Percentiles rank a stretch among this genome's conserved stretches.
Evolutionary conservation across 2,113 vertebrate genomes (phyloP).

Genomic region (Etia nguti): DNA sequence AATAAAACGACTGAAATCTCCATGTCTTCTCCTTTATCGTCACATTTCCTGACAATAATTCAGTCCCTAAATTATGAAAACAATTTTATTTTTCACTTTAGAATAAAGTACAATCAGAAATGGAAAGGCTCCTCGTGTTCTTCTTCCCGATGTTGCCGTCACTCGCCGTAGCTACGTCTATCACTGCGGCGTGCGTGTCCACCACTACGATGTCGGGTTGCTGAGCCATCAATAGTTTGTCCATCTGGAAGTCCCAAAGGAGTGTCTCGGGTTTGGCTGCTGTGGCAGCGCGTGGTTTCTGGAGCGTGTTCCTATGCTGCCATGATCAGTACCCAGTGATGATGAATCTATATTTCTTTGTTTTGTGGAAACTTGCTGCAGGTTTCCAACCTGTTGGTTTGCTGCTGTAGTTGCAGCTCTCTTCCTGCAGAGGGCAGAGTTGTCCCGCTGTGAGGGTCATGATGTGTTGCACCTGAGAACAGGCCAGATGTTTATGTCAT

Average conservation of each 20-base stretch:
- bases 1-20: slow-evolving; percentile 37
- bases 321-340: not conserved
- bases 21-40: not conserved
- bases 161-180: accelerated
- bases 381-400: not conserved
- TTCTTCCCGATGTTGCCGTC: not conserved
- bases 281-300: not conserved
- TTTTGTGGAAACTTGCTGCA: not conserved
- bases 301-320: accelerated
- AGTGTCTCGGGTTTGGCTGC: not conserved
- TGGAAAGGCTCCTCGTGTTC: not conserved
- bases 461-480: not conserved
- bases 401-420: not conserved
- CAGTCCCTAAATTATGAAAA: not conserved
- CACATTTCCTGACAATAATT: not conserved
- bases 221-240: not conserved
- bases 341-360: not conserved
- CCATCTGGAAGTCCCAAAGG: not conserved
- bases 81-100: not conserved
- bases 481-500: not conserved
- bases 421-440: not conserved
- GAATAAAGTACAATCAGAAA: not conserved
- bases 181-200: not conserved
- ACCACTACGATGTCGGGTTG: no score
- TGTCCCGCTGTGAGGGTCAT: not conserved